phyloP scores from a whole-genome alignment of 2,797 vertebrate species.

The Hephaestus fuliginosus region DNA sequence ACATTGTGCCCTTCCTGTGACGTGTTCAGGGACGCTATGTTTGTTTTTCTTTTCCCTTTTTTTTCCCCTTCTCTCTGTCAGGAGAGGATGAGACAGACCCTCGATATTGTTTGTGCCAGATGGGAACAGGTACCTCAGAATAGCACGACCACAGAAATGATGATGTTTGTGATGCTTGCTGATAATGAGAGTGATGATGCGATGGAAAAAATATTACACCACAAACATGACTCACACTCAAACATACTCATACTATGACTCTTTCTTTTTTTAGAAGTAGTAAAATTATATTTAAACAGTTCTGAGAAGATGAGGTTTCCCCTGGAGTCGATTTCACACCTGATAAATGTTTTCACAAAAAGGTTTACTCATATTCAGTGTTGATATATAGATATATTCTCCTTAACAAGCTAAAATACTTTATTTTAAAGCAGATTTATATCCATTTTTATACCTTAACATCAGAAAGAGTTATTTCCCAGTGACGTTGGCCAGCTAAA shows the following conservation, averaged over 20 bases:
- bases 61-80: background rate
- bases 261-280: background rate
- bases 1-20: background rate
- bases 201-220: background rate
- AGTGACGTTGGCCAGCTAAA: background rate
- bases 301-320: background rate
- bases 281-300: background rate
- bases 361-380: background rate
- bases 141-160: background rate
- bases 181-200: background rate
- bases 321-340: background rate
- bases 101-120: constrained; percentile 6
- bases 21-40: background rate
- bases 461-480: background rate
- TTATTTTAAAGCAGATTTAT: no score
- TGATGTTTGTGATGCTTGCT: background rate
- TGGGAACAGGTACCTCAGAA: background rate
- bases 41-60: background rate
- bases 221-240: background rate
- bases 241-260: no score
- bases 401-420: background rate
- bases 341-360: background rate
- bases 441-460: background rate
- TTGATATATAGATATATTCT: background rate
- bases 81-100: constrained; percentile 5